Evolutionary conservation across 2,113 vertebrate species (phyloP).

Genomic region (Empidonax traillii): DNA sequence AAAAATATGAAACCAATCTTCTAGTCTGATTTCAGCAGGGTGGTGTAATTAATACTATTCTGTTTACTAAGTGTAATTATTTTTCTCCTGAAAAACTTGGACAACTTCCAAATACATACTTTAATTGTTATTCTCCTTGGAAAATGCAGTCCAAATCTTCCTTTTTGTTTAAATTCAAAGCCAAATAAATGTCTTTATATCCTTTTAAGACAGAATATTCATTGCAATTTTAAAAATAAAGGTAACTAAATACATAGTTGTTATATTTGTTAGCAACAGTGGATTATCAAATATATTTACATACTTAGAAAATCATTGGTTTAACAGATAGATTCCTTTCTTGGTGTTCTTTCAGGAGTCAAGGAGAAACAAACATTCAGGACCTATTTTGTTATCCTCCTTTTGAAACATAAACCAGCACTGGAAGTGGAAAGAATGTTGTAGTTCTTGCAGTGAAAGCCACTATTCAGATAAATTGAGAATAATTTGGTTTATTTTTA

Average conservation of each 20-base stretch:
- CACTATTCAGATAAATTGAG: neutral
- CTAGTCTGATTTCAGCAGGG: neutral
- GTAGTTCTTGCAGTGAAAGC: constrained; percentile 33
- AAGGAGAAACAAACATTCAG: constrained; percentile 29
- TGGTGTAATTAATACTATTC: neutral
- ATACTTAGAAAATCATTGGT: neutral
- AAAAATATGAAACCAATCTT: neutral
- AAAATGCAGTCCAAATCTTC: neutral
- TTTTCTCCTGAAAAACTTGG: neutral
- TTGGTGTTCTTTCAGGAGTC: neutral
- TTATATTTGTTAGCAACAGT: neutral
- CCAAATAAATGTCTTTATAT: neutral
- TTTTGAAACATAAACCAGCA: constrained; percentile 40
- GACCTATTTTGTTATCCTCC: constrained; percentile 1
- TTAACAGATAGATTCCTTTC: constrained; percentile 41
- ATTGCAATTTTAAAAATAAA: neutral
- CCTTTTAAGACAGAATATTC: neutral
- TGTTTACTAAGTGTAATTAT: neutral
- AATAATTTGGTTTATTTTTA: constrained; percentile 32
- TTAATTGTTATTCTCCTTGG: neutral
- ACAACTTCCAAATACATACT: neutral
- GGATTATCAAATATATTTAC: neutral
- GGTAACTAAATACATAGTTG: neutral
- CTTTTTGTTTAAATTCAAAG: neutral
- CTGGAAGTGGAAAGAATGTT: neutral